Percentiles rank a stretch among this genome's conserved stretches.
phyloP scores from a whole-genome alignment of 2,888 invertebrate genomes.

The Neoitamus cyanurus region DNA sequence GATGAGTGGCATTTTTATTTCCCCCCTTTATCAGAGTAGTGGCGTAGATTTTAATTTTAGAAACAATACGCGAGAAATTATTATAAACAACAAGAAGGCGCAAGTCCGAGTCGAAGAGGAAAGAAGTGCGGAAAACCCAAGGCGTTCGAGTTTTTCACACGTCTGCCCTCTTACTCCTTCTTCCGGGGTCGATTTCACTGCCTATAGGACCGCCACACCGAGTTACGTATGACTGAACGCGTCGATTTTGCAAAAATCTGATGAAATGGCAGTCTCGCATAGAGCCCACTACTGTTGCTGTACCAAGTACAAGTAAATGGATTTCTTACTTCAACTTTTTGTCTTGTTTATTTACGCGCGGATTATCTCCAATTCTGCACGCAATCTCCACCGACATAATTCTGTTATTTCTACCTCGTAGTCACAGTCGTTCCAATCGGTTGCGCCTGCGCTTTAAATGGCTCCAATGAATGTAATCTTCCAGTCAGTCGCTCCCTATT shows the following conservation, averaged over 20 bases:
- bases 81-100: slow-evolving; percentile 31
- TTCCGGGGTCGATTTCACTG: slow-evolving; percentile 20
- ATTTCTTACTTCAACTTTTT: background rate
- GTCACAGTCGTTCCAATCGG: slow-evolving; percentile 24
- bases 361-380: slow-evolving; percentile 36
- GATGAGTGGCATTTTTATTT: background rate
- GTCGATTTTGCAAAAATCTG: slow-evolving; percentile 8
- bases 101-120: background rate
- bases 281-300: background rate
- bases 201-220: background rate
- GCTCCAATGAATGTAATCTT: slow-evolving; percentile 5
- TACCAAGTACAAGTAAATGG: background rate
- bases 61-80: slow-evolving; percentile 36
- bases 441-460: slow-evolving; percentile 39
- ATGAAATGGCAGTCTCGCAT: background rate
- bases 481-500: background rate
- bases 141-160: slow-evolving; percentile 34
- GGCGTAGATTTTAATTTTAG: slow-evolving; percentile 35
- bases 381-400: slow-evolving; percentile 34
- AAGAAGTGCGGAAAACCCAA: slow-evolving; percentile 28
- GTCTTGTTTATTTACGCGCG: slow-evolving; percentile 2
- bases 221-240: background rate
- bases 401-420: slow-evolving; percentile 9
- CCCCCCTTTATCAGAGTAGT: slow-evolving; percentile 2
- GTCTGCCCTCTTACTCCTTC: slow-evolving; percentile 12